Evolutionary conservation across 2,113 vertebrate genomes (phyloP), one percentile per base, ranked within the genome.

Genomic region (Ciconia stormi): DNA sequence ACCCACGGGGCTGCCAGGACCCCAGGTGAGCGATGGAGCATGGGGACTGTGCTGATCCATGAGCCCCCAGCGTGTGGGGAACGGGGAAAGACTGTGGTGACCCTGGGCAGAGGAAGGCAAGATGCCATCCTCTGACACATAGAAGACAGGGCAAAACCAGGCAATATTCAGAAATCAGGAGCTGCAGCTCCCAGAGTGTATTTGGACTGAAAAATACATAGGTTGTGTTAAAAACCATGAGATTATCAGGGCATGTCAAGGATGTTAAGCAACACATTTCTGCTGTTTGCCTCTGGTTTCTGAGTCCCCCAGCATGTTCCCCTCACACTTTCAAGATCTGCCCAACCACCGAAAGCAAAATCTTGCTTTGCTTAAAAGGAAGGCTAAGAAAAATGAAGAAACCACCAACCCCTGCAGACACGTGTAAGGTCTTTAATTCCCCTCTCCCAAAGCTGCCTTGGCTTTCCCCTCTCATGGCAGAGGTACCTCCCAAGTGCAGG

Each of bases 21-120:
- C 13, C 9, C 0, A 1, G 11, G 10, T 34, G 40, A 53, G 46
- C 0, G 1, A n/a, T 20, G 46, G 52, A 44, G 15, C 25, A 9
- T 6, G 11, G 34, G 25, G 25, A 47, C 17, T 0, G 0, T 13
- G n/a, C 38, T 49, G 38, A 25, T 80, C 23, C 26, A 3, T 11
- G 16, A 59, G 38, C 12, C 26, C 18, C 10, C 23, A 27, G 9
- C 1, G 2, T 2, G 5, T 4, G 8, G 42, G 46, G 40, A 38
- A 12, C 0, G 0, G 46, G 26, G 22, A 69, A 44, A 76, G n/a
- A 32, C 40, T 27, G 9, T 10, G 20, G 46, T 49, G 76, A 19
- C 58, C n/a, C 13, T 19, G 11, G 25, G 16, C n/a, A 81, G 47
- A 52, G 20, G 58, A 65, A 42, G 26, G 46, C 56, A 65, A 44